Evolutionary conservation across 2,797 vertebrate species (phyloP), one percentile per base, ranked within the genome.

Genomic region (Salmo trutta): DNA sequence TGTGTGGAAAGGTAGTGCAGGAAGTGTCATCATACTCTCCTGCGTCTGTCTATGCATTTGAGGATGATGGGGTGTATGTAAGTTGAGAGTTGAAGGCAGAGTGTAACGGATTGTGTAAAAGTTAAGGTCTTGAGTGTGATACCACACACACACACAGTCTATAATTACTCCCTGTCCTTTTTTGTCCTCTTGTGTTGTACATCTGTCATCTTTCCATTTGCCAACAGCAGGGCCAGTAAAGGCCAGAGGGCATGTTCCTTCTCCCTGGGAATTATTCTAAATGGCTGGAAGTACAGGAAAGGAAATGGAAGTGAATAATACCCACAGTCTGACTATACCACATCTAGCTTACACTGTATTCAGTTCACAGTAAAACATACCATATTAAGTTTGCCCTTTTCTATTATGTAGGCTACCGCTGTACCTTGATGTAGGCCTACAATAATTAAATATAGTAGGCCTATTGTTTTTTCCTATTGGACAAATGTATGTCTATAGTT

Each of bases 131-230:
- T 29, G 14, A 29, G 52, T 72, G 51, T 72, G 51, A 75, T 7
- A 51, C 73, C 51, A 24, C 24, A n/a, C n/a, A n/a, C 27, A 65
- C 41, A n/a, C 4, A 10, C 51, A 36, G 33, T 80, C 73, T 80
- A 66, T 76, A 79, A 75, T 78, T 81, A 75, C 65, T 24, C 19
- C 15, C 16, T 24, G 73, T 79, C 77, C 76, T 75, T 54, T 54
- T 73, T 72, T 67, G 79, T 77, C 76, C 76, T 41, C 70, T 10
- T 24, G 67, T 24, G 71, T 75, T 67, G n/a, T 21, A 66, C 52
- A 53, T 51, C 64, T 33, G 68, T 68, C 67, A 73, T 52, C 27
- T 64, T 73, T 65, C 73, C 69, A 52, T 21, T 10, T 19, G 17
- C 12, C 21, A 29, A 47, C 19, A 14, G 3, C 15, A 5, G 24